Conservation (phyloP, 2,797 vertebrate species). For the Eospalax fontanierii region DNA sequence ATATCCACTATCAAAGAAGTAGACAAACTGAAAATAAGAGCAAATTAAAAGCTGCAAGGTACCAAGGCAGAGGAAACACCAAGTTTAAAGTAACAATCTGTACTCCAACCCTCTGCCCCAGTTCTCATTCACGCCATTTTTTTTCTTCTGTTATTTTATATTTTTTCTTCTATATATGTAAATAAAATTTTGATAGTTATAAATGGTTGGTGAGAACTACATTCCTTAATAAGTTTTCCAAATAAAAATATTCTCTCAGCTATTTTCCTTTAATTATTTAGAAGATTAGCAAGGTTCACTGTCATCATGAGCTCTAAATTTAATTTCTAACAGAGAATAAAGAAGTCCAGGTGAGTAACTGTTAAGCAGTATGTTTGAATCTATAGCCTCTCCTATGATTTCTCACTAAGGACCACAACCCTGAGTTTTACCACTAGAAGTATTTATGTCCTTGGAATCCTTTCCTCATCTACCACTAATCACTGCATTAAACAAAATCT, state of each 20-base stretch:
- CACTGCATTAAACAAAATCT: slow-evolving; percentile 37
- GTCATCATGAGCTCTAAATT: slow-evolving; percentile 39
- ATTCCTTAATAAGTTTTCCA: neutral
- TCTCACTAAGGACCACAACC: neutral
- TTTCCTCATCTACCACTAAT: slow-evolving; percentile 1
- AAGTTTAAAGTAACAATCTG: slow-evolving; percentile 11
- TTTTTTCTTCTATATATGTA: slow-evolving; percentile 44
- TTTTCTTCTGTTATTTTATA: slow-evolving; percentile 58
- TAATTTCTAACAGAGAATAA: slow-evolving; percentile 31
- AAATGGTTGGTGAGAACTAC: neutral
- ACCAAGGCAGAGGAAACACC: neutral
- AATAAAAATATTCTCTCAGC: slow-evolving; percentile 12
- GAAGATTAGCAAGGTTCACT: slow-evolving; percentile 42
- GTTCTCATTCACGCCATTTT: neutral
- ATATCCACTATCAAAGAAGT: slow-evolving; percentile 27
- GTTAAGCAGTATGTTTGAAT: neutral
- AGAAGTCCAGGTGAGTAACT: neutral
- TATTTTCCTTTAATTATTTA: slow-evolving; percentile 48
- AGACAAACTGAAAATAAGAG: slow-evolving; percentile 45
- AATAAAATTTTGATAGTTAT: slow-evolving; percentile 19
- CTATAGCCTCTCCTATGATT: neutral
- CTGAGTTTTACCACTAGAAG: slow-evolving; percentile 65
- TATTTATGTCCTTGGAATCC: slow-evolving; percentile 16
- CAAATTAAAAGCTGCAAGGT: neutral
- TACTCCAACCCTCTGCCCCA: neutral